Evolutionary conservation across 2,797 vertebrate species (phyloP), one percentile per base, ranked within the genome.

Genomic region (Rachycentron canadum): DNA sequence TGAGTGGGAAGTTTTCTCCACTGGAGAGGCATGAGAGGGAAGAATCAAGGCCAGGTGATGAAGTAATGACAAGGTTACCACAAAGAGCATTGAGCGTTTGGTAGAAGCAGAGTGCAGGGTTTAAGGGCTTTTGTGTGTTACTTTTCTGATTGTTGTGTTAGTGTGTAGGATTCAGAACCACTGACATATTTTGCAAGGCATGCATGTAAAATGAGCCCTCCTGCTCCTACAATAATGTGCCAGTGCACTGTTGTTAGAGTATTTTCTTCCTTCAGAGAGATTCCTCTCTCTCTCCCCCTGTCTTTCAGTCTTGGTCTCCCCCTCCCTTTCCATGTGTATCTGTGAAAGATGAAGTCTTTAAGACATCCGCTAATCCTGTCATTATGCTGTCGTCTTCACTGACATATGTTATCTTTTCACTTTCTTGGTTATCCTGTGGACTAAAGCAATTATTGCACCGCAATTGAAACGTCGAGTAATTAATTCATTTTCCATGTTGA

Each of bases 381-480:
- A 92, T 92, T 88, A 90, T 95, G 90, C 92, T 87, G 95, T 88
- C 86, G 88, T 90, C 87, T 90, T 92, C 63, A 49, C 93, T 96
- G 95, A 93, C 93, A 95, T 94, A 87, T 91, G 92, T 91, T 87
- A 86, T 90, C 78, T 78, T 90, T 90, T 91, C 88, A 88, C 89
- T 90, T 90, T 90, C 89, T 79, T 83, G 81, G 77, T 86, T 86
- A 83, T 93, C 86, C 90, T 83, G 79, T 85, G 81, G 80, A 89
- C 84, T 75, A 91, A 91, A 93, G 89, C 89, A 92, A 96, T 93
- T 95, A 89, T 94, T 94, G 64, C 5, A 88, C 94, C 86, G 89
- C 95, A 97, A 97, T 97, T 93, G 94, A 96, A 95, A 96, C 94
- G 92, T 93, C 60, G 84, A 95, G 93, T 97, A 97, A 97, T 98